These are phyloP conservation scores for Conomelus anceps DNA, from an alignment of 2,888 invertebrate genomes.

Conservation along the genomic window DNA sequence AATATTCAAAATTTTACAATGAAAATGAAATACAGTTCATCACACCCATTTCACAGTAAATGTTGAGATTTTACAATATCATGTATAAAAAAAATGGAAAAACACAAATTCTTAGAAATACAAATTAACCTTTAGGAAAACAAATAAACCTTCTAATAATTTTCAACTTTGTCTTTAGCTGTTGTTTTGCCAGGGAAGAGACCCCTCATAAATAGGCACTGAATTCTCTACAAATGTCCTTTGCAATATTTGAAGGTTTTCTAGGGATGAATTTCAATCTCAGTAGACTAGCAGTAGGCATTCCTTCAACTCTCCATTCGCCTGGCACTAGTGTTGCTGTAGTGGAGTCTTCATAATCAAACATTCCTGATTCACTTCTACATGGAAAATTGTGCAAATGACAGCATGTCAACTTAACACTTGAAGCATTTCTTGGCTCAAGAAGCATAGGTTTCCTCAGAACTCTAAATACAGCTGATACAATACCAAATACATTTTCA, in stretches of 20 bases:
- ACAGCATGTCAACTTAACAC: constrained; percentile 20
- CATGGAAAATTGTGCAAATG: constrained; percentile 26
- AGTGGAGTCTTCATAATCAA: constrained; percentile 29
- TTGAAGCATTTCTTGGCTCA: constrained; percentile 23
- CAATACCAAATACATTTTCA: constrained; percentile 29
- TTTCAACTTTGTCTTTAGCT: neutral
- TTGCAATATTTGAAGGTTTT: constrained; percentile 21
- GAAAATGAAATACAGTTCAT: neutral
- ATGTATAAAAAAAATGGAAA: neutral
- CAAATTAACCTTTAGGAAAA: neutral
- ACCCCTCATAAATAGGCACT: neutral
- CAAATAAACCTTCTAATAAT: neutral
- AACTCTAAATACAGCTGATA: constrained; percentile 26
- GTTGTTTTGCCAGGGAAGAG: neutral
- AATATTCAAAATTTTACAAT: neutral
- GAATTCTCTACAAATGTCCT: constrained; percentile 17
- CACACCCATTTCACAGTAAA: neutral
- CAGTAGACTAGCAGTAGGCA: constrained; percentile 23
- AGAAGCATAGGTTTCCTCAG: constrained; percentile 24
- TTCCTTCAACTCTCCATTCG: constrained; percentile 27
- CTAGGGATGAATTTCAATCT: constrained; percentile 18
- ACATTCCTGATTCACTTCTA: constrained; percentile 27
- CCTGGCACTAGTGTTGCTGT: constrained; percentile 31
- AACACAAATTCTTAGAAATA: neutral
- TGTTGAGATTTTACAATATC: neutral